Base-by-base conservation (phyloP, 1,140 invertebrate genomes). In the Hyphantria cunea region DNA sequence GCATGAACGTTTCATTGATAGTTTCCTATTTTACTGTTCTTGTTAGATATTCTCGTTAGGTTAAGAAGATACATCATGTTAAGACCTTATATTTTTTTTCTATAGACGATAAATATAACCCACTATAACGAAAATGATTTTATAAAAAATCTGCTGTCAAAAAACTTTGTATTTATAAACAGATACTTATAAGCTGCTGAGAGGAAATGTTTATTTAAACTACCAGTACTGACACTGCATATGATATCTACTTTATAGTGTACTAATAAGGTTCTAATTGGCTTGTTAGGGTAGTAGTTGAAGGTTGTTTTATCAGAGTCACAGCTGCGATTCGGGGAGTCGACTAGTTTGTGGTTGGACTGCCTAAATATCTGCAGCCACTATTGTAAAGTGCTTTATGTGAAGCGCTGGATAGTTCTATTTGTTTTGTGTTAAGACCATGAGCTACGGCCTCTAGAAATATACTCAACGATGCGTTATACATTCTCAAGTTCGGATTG, bases 341-440 rank as follows among this genome's bases (percentile, higher is more conserved):
- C 65, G 66, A 74, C 65, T 66, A 68, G 66, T 74, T 74, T 74
- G 72, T 60, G 72, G 72, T 68, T 54, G 47, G 39, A 15, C 61
- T 63, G 63, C 63, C 72, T 70, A 74, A 74, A 74, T 71, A 74
- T 69, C 51, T 25, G 17, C 66, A 67, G 56, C 63, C 48, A 59
- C 47, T 53, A 45, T 51, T 67, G 66, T 54, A 64, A 58, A 69
- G 60, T 66, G 56, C 62, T 64, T 69, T 60, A 64, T 66, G 59
- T 64, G 44, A 53, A 37, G 34, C 25, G 39, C 42, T 60, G 50
- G 32, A 47, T 50, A 51, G 12, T 50, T 41, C 17, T 50, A 37
- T 51, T 60, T 58, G 45, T 49, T 58, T 58, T 13, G 44, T 13
- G 41, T 42, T 53, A 14, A 33, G 25, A 10, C 12, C 44, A 17